A percentile compares a stretch with the other conserved stretches of the same genome.
phyloP scores from a whole-genome alignment of 2,797 vertebrate genomes.

The Melanotaenia parkinsoni region DNA sequence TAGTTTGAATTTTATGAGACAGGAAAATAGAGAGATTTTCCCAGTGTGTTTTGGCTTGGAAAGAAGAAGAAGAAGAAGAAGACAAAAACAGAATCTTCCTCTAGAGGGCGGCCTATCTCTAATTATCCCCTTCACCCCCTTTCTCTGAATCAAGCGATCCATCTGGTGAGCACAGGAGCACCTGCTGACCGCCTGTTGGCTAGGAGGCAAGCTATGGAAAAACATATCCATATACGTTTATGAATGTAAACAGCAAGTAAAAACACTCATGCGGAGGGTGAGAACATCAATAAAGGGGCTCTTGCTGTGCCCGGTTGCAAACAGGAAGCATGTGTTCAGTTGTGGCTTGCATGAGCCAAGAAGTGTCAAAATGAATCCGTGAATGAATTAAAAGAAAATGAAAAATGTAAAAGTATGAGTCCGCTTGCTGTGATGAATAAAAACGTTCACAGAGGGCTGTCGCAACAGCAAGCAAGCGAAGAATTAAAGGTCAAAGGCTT shows the following conservation, averaged over 20 bases:
- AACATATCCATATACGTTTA: conserved; percentile 45
- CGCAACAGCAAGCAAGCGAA: conserved; percentile 35
- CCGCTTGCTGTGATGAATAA: conserved; percentile 9
- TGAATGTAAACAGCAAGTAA: conserved; percentile 40
- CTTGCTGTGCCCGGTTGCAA: conserved; percentile 31
- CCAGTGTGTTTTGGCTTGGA: neutral
- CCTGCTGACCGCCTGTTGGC: conserved; percentile 71
- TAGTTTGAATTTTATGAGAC: neutral
- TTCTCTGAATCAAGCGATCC: conserved; percentile 36
- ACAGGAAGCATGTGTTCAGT: conserved; percentile 35
- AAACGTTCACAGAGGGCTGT: conserved; percentile 52
- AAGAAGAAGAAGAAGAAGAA: neutral
- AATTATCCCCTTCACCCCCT: conserved; percentile 23
- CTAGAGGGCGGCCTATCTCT: conserved; percentile 59
- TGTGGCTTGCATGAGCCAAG: conserved; percentile 12
- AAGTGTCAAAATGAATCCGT: conserved; percentile 21
- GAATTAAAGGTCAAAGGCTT: conserved; percentile 44
- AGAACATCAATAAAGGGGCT: conserved; percentile 27
- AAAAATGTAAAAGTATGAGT: conserved; percentile 1
- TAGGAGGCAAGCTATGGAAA: conserved; percentile 38
- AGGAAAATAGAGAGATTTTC: neutral
- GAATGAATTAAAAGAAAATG: conserved; percentile 22
- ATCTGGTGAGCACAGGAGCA: conserved; percentile 63
- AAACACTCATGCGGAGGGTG: conserved; percentile 44
- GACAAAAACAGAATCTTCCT: conserved; percentile 3